phyloP scores from a whole-genome alignment of 2,797 vertebrate species.

The Morelia viridis region DNA sequence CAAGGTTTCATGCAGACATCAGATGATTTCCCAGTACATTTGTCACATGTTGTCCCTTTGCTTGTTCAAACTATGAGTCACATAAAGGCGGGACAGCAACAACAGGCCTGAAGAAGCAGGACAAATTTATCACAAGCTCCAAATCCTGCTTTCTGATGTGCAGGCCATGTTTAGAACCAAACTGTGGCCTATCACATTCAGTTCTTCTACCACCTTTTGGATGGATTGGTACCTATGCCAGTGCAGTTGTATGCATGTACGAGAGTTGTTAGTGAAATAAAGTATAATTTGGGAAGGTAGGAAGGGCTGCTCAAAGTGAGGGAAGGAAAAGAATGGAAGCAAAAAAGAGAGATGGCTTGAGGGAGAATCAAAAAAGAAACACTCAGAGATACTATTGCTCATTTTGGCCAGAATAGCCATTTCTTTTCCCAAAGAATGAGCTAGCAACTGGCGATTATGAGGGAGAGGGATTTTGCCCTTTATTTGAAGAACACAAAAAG shows the following conservation, averaged over 20 bases:
- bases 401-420: too few relatives aligned
- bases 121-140: background rate
- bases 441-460: too few relatives aligned
- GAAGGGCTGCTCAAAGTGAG: background rate
- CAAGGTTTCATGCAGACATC: background rate
- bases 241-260: background rate
- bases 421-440: too few relatives aligned
- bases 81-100: background rate
- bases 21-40: background rate
- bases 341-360: background rate
- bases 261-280: background rate
- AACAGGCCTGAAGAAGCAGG: background rate
- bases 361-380: background rate
- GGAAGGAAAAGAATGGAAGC: background rate
- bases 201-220: background rate
- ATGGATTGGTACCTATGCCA: background rate
- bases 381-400: background rate
- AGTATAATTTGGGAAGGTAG: background rate
- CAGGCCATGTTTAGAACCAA: background rate
- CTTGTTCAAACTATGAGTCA: background rate
- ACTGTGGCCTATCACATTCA: background rate
- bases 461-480: too few relatives aligned
- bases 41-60: background rate
- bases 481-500: too few relatives aligned
- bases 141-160: background rate